phyloP scores from a whole-genome alignment of 2,797 vertebrate genomes.

The Jordanella pulchra region DNA sequence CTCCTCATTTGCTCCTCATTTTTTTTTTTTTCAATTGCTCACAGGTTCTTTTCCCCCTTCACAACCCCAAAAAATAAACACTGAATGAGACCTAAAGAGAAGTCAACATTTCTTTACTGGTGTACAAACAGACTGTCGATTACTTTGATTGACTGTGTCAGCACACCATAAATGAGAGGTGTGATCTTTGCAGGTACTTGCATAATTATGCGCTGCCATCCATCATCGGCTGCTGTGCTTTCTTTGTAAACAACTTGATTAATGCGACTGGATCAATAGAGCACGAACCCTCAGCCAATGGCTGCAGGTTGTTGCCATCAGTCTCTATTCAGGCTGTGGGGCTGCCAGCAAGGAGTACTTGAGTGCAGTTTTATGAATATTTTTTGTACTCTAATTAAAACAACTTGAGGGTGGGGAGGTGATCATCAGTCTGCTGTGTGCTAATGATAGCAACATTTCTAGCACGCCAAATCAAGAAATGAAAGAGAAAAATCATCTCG shows the following conservation, averaged over 20 bases:
- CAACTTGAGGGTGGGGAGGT: constrained; percentile 34
- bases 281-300: constrained; percentile 50
- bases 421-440: constrained; percentile 33
- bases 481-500: constrained; percentile 12
- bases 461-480: constrained; percentile 14
- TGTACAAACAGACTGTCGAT: constrained; percentile 39
- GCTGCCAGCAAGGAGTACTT: constrained; percentile 11
- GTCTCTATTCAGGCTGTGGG: constrained; percentile 40
- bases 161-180: constrained; percentile 40
- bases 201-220: constrained; percentile 59
- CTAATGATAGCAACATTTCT: constrained; percentile 25
- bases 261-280: constrained; percentile 68
- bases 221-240: constrained; percentile 54
- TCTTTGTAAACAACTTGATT: constrained; percentile 68
- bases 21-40: not conserved
- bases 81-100: constrained; percentile 7
- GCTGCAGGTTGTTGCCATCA: constrained; percentile 54
- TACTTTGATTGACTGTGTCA: constrained; percentile 47
- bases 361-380: constrained; percentile 45
- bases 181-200: constrained; percentile 56
- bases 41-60: not conserved
- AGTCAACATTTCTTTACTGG: constrained; percentile 24
- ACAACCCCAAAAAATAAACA: constrained; percentile 8
- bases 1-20: constrained; percentile 5
- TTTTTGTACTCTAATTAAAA: constrained; percentile 47